Conservation (phyloP, 2,888 invertebrate genomes). For the Vandiemenella viatica region DNA sequence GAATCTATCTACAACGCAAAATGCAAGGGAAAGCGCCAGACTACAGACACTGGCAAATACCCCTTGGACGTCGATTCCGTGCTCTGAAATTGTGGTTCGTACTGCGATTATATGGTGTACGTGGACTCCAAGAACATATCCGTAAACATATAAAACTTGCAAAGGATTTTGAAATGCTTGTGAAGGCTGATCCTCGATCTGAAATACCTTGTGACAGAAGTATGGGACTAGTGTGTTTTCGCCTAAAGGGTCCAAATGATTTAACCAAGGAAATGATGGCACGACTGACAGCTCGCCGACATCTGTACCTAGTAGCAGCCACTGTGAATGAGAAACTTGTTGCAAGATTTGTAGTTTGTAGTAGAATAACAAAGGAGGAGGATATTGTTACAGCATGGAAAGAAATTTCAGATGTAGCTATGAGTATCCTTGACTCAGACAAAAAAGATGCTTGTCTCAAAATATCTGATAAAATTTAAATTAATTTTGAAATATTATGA, state of each 20-base stretch:
- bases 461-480: no score
- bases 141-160: slow-evolving; percentile 62
- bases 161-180: slow-evolving; percentile 56
- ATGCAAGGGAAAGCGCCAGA: slow-evolving; percentile 36
- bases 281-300: slow-evolving; percentile 54
- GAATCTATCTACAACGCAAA: slow-evolving; percentile 70
- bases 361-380: slow-evolving; percentile 46
- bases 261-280: slow-evolving; percentile 55
- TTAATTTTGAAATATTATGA: no score
- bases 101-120: slow-evolving; percentile 63
- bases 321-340: slow-evolving; percentile 50
- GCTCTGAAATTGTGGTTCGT: slow-evolving; percentile 91
- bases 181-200: slow-evolving; percentile 40
- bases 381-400: slow-evolving; percentile 67
- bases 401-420: slow-evolving; percentile 47
- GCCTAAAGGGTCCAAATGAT: slow-evolving; percentile 39
- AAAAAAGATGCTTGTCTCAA: not conserved
- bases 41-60: slow-evolving; percentile 70
- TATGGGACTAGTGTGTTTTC: not conserved
- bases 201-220: not conserved
- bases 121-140: slow-evolving; percentile 62
- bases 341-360: slow-evolving; percentile 70
- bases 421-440: slow-evolving; percentile 18
- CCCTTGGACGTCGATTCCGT: slow-evolving; percentile 73
- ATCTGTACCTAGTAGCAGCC: slow-evolving; percentile 70